Conservation (phyloP, 1,140 invertebrate species). For the Pseudoatta argentina region DNA sequence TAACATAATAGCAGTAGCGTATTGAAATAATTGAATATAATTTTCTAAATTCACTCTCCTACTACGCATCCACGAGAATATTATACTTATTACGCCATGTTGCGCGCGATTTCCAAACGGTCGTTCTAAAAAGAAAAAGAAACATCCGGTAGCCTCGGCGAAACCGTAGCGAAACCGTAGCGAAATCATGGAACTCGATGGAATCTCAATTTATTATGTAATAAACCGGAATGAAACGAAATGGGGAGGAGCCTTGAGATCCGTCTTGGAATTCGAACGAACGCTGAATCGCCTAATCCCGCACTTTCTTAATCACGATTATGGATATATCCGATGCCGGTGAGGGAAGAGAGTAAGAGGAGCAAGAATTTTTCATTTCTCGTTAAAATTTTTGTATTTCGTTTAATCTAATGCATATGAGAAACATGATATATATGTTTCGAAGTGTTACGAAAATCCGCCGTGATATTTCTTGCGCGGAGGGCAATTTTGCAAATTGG, state of each 20-base stretch:
- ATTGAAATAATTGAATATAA: no score
- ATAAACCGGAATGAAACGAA: slow-evolving; percentile 10
- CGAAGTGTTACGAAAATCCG: not conserved
- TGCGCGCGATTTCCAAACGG: not conserved
- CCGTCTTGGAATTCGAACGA: not conserved
- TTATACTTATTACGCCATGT: no score
- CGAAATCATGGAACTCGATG: not conserved
- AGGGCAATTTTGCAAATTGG: not conserved
- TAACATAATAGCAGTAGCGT: no score
- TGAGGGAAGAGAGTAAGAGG: no score
- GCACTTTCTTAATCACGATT: not conserved
- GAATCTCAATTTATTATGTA: slow-evolving; percentile 17
- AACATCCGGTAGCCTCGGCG: not conserved
- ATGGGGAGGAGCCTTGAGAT: not conserved
- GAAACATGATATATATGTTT: no score
- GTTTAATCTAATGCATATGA: not conserved
- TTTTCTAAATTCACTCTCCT: no score
- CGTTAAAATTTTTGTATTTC: not conserved
- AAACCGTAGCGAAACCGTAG: not conserved
- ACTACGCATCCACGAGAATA: no score
- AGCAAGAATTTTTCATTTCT: not conserved
- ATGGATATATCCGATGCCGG: not conserved
- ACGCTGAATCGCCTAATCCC: not conserved
- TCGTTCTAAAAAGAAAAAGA: not conserved
- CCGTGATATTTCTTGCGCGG: not conserved